Base-by-base conservation (phyloP, 2,797 vertebrate species). In the Muscicapa striata region DNA sequence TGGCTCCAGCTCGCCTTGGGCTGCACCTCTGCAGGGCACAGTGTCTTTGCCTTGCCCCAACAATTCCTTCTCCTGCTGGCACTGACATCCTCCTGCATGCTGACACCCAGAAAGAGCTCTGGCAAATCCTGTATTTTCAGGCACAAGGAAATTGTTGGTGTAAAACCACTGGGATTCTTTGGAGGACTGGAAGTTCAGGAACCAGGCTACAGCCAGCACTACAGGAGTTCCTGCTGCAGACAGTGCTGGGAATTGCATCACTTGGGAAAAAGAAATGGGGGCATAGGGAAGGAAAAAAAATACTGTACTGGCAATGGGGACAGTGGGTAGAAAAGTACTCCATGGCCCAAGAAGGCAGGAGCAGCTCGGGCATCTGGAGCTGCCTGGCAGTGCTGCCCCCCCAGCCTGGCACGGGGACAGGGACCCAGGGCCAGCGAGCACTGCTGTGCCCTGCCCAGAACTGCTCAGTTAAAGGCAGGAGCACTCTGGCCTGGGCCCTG, bases 401-500 rank as follows among this genome's bases (percentile, higher is more conserved):
- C 4, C 6, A 2, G 29, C 6, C 51, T 23, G 43, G 12, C 11
- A 4, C 0, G 7, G 63, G 38, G 14, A 68, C 2, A 5, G 63
- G 51, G 19, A 66, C 36, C 0, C 0, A 43, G 62, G 64, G 46
- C 46, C 57, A 45, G 67, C 0, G 5, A 54, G 40, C 7, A 9
- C n/a, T 27, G 79, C 68, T 83, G 8, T 17, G 43, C 34, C 70
- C 67, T n/a, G 45, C 20, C 43, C 68, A 58, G 45, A 55, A 20
- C 3, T 0, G 5, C 57, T 7, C 15, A 18, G 5, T 2, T 29
- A 29, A 29, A 30, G 11, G 51, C 43, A 51, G 54, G 51, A 86
- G 61, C 51, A 3, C 30, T 68, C 40, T 13, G 0, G 0, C 43
- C 16, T 4, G 30, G 23, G 20, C 36, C 45, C n/a, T 4, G 10